Conservation (phyloP, 2,888 invertebrate genomes). For the Abscondita cerata region DNA sequence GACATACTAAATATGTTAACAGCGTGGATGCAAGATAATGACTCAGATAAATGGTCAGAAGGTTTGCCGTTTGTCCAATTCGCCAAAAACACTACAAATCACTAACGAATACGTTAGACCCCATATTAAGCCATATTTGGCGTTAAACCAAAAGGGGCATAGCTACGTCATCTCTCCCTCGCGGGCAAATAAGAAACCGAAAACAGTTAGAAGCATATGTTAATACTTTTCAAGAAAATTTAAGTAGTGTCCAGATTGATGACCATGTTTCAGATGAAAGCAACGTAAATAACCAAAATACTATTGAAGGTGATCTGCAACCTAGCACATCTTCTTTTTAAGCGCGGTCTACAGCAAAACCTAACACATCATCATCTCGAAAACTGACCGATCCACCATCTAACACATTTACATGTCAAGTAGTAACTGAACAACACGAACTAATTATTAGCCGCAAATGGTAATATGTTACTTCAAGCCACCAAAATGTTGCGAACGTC, state of each 20-base stretch:
- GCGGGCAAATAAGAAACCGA: too few relatives aligned
- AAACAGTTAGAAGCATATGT: too few relatives aligned
- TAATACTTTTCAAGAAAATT: constrained; percentile 35
- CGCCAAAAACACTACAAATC: constrained; percentile 18
- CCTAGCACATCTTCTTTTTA: constrained; percentile 32
- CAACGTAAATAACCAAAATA: constrained; percentile 1
- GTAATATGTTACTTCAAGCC: too few relatives aligned
- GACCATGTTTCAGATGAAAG: constrained; percentile 27
- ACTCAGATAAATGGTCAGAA: constrained; percentile 4
- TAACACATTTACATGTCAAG: too few relatives aligned
- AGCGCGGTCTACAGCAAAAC: constrained; percentile 31
- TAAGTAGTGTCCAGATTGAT: constrained; percentile 2
- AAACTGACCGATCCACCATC: too few relatives aligned
- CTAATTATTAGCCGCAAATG: neutral
- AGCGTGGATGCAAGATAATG: constrained; percentile 1
- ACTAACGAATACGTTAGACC: constrained; percentile 40
- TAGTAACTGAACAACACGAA: too few relatives aligned
- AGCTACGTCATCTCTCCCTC: too few relatives aligned
- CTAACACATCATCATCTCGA: too few relatives aligned
- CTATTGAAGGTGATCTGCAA: constrained; percentile 27
- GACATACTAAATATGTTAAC: constrained; percentile 9
- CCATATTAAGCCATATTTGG: constrained; percentile 44
- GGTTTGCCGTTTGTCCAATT: too few relatives aligned
- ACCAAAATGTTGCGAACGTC: too few relatives aligned
- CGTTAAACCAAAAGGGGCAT: constrained; percentile 26